Evolutionary conservation across 2,113 vertebrate species (phyloP).

Genomic region (Saccopteryx leptura): DNA sequence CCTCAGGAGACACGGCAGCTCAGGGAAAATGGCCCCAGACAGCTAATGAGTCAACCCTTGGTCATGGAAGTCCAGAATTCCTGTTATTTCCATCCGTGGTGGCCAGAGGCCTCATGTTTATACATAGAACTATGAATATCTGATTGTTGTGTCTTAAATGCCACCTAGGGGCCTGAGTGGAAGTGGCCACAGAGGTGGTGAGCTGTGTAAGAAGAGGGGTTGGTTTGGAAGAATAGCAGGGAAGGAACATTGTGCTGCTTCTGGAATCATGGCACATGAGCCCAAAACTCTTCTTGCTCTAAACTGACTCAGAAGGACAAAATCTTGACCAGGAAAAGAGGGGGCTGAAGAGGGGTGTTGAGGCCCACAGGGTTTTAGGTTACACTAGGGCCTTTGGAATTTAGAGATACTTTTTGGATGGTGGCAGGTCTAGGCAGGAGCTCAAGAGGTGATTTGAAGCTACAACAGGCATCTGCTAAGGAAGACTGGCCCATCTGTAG

Average conservation of each 20-base stretch:
- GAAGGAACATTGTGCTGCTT: not conserved
- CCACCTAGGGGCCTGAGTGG: not conserved
- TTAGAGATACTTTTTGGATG: not conserved
- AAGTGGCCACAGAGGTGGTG: not conserved
- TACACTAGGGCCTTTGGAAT: not conserved
- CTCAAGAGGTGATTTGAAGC: not conserved
- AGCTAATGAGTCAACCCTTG: not conserved
- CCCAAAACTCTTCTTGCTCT: conserved; percentile 2
- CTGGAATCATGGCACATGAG: not conserved
- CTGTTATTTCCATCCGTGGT: conserved; percentile 7
- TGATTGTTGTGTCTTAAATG: conserved; percentile 42
- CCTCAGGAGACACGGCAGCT: conserved; percentile 12
- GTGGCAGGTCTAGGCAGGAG: not conserved
- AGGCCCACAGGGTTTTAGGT: not conserved
- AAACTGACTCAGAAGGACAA: not conserved
- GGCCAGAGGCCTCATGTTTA: conserved; percentile 41
- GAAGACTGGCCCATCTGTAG: not conserved
- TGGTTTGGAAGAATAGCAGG: not conserved
- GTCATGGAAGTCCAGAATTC: not conserved
- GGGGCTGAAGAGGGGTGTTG: not conserved
- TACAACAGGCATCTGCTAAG: not conserved
- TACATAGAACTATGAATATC: conserved; percentile 58
- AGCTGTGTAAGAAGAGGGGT: not conserved
- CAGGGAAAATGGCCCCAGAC: not conserved
- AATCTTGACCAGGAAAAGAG: not conserved